Evolutionary conservation across 2,888 invertebrate genomes (phyloP), one percentile per base, ranked within the genome.

Genomic region (Nemotelus pantherinus): DNA sequence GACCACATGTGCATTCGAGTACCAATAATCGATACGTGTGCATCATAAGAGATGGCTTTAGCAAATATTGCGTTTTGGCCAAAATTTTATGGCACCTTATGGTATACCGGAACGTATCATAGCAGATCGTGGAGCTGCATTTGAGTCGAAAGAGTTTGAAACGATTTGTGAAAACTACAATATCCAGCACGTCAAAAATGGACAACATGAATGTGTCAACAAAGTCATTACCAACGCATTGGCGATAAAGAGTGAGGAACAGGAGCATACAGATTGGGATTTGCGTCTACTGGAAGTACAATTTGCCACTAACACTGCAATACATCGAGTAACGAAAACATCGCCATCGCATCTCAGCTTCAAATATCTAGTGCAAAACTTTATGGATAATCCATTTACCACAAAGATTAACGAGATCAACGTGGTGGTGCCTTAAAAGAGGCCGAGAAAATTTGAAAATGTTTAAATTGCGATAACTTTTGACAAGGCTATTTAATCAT

Each of bases 161-260:
- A 45, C 77, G 3, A 79, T 81, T 43, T 79, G 77, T 71, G 53
- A 70, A 9, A 53, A 76, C 9, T 63, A 74, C 41, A 71, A 72
- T 1, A 81, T 82, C 7, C 60, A 79, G 58, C 81, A 82, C 65
- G 72, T 82, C 2, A 79, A 81, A 75, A 68, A 68, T 47, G 68
- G 68, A 7, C 68, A 68, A 48, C 39, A 3, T 3, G 68, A 68
- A 25, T 3, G 0, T 3, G 10, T 53, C 6, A 53, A 53, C 10
- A 53, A 53, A 10, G 10, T 10, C 10, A 53, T 53, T 53, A 53
- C 53, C 10, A 9, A 10, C 10, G 10, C 7, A 9, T 10, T 53
- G 1, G 53, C 53, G 6, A 53, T 10, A 39, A 78, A 80, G 1
- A 43, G 65, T 3, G 48, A 72, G 25, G 25, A 25, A 25, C 25